Evolutionary conservation across 2,888 invertebrate species (phyloP).

Genomic region (Alsophila aescularia): DNA sequence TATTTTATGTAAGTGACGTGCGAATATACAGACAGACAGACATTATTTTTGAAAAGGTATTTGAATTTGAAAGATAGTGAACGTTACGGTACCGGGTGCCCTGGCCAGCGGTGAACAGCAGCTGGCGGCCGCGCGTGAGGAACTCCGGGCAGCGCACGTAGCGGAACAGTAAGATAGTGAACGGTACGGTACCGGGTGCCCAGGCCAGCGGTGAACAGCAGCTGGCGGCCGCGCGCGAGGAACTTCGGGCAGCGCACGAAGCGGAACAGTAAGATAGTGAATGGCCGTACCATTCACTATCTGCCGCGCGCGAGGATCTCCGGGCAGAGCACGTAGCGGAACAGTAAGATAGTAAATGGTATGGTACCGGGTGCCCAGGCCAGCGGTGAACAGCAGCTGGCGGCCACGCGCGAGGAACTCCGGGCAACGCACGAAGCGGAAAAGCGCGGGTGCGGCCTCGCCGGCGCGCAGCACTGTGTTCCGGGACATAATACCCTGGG

Average conservation of each 20-base stretch:
- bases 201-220: constrained; percentile 84
- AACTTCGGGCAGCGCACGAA: constrained; percentile 96
- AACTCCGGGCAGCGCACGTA: constrained; percentile 96
- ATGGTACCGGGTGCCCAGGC: constrained; percentile 87
- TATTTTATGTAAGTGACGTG: too few species aligned
- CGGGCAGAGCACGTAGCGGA: constrained; percentile 94
- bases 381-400: constrained; percentile 74
- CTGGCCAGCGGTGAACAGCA: constrained; percentile 84
- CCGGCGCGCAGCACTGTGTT: constrained; percentile 90
- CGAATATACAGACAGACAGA: too few species aligned
- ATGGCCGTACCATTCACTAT: constrained; percentile 61
- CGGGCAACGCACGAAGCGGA: constrained; percentile 94
- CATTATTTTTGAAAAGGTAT: too few species aligned
- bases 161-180: too few species aligned
- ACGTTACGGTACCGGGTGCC: constrained; percentile 87
- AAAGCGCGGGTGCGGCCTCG: constrained; percentile 93
- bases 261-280: too few species aligned
- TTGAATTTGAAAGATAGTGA: too few species aligned
- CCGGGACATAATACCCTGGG: constrained; percentile 85
- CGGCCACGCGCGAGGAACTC: constrained; percentile 88
- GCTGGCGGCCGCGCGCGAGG: constrained; percentile 75
- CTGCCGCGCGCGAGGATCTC: constrained; percentile 88
- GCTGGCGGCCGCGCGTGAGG: constrained; percentile 75
- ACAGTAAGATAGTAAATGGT: too few species aligned
- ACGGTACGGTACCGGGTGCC: constrained; percentile 87